phyloP scores from a whole-genome alignment of 2,113 vertebrate species.

The Tyrannus savana region DNA sequence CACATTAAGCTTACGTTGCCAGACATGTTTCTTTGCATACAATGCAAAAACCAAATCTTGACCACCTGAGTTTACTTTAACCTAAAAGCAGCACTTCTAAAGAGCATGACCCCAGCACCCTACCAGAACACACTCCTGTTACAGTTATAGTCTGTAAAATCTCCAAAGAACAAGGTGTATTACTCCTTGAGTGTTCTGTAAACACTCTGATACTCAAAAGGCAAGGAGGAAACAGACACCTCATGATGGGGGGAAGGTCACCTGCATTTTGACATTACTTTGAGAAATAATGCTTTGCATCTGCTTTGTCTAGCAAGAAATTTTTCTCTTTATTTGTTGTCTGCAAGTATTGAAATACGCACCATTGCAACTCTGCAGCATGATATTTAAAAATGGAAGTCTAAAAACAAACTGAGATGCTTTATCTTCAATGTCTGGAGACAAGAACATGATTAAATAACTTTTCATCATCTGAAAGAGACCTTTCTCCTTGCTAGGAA shows the following conservation, averaged over 20 bases:
- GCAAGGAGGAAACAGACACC: not conserved
- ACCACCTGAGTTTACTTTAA: not conserved
- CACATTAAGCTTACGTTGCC: not conserved
- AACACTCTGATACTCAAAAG: not conserved
- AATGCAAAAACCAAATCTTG: not conserved
- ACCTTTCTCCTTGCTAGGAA: not conserved
- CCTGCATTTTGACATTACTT: not conserved
- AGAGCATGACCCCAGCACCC: not conserved
- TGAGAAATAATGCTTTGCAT: not conserved
- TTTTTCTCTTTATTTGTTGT: not conserved
- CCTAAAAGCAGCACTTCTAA: not conserved
- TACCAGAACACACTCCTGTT: not conserved
- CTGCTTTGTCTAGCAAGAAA: not conserved
- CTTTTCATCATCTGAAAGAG: not conserved
- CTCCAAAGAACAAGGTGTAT: not conserved
- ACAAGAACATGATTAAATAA: not conserved
- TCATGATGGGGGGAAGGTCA: not conserved
- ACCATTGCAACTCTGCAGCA: not conserved
- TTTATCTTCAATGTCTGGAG: not conserved
- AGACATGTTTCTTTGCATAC: not conserved
- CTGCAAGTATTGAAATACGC: not conserved
- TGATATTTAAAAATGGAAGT: not conserved
- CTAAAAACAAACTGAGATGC: not conserved
- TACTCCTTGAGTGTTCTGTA: not conserved
- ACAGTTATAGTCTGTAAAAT: not conserved